Conservation (phyloP, 2,113 vertebrate genomes). For the Pterocles orientalis region DNA sequence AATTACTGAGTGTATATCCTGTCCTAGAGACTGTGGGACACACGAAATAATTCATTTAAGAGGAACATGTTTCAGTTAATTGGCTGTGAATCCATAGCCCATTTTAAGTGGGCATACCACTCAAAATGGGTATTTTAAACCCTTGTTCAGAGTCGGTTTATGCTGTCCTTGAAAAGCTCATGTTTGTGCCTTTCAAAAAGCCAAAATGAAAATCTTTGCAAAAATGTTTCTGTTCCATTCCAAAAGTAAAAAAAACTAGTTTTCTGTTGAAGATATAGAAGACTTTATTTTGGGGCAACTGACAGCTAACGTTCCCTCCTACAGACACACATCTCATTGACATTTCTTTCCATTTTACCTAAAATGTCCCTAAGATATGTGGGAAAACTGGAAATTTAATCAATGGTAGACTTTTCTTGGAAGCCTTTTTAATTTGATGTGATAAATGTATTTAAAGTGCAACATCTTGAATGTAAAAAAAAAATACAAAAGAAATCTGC, state of each 20-base stretch:
- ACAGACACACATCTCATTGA: not conserved
- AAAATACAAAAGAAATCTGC: not conserved
- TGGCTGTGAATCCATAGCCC: not conserved
- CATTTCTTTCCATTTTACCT: slow-evolving; percentile 5
- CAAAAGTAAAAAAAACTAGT: not conserved
- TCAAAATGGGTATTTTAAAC: not conserved
- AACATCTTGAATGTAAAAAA: not conserved
- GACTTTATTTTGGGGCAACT: not conserved
- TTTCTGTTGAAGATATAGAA: not conserved
- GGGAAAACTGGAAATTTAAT: not conserved
- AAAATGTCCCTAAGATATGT: not conserved
- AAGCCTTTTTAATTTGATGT: not conserved
- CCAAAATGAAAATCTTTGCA: not conserved
- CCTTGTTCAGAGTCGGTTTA: not conserved
- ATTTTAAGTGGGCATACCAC: not conserved
- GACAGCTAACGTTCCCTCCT: not conserved
- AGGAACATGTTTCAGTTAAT: slow-evolving; percentile 1
- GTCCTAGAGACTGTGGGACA: slow-evolving; percentile 25
- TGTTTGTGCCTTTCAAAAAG: not conserved
- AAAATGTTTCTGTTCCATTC: not conserved
- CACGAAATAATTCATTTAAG: slow-evolving; percentile 27
- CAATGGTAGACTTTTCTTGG: not conserved
- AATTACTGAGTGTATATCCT: slow-evolving; percentile 31
- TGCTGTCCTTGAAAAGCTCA: not conserved
- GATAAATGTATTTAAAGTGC: not conserved